Percentiles rank a stretch among this genome's conserved stretches.
phyloP scores from a whole-genome alignment of 2,888 invertebrate genomes.

The Ceriagrion tenellum region DNA sequence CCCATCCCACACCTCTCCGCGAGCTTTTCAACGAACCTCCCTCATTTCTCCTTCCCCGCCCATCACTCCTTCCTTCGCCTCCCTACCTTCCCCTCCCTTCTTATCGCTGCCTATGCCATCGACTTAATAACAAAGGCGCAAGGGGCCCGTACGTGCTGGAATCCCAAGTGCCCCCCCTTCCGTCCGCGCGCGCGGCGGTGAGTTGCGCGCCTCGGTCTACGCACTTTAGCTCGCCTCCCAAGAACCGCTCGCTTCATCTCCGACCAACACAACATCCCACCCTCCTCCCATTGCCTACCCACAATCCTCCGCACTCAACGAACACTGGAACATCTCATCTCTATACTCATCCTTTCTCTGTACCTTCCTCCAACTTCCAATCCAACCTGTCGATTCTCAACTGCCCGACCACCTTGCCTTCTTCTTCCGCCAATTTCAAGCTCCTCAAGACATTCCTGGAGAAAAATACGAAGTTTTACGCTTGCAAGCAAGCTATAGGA shows the following conservation, averaged over 20 bases:
- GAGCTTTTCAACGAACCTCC: too few species aligned
- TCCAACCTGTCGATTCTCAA: too few species aligned
- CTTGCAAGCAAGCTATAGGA: too few species aligned
- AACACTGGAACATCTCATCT: too few species aligned
- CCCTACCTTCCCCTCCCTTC: conserved; percentile 30
- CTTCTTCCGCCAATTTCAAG: too few species aligned
- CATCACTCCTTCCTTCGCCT: conserved; percentile 21
- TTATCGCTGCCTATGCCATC: conserved; percentile 67
- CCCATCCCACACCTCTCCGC: not conserved
- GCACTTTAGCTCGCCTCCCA: not conserved
- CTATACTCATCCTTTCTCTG: too few species aligned
- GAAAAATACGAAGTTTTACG: too few species aligned
- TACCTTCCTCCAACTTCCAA: too few species aligned
- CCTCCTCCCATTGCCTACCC: not conserved
- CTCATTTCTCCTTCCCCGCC: conserved; percentile 48
- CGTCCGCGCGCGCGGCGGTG: not conserved
- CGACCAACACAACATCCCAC: not conserved
- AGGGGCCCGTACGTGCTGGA: conserved; percentile 55
- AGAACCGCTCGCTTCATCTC: not conserved
- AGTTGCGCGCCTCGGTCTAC: not conserved
- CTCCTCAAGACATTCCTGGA: too few species aligned
- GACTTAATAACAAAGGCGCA: conserved; percentile 52
- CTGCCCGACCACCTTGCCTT: too few species aligned
- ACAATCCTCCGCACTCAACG: not conserved
- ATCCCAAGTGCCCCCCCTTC: conserved; percentile 46